A percentile compares a stretch with the other conserved stretches of the same genome.
Conservation (phyloP, 2,888 invertebrate species). For the Rhogogaster chlorosoma region DNA sequence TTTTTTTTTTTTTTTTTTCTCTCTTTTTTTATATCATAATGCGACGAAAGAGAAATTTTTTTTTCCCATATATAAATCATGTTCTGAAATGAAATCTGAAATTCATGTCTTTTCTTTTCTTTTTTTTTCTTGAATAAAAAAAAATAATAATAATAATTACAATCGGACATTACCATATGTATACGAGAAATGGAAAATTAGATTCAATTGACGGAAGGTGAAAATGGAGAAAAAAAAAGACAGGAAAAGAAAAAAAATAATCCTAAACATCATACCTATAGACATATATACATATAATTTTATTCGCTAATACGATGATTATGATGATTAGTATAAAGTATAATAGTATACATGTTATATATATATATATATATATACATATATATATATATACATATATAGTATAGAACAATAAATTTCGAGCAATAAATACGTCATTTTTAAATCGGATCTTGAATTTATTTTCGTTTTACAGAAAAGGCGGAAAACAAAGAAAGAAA, state of each 20-base stretch:
- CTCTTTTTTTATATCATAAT: too few relatives aligned
- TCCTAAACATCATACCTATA: constrained; percentile 60
- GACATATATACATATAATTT: neutral
- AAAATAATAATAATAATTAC: neutral
- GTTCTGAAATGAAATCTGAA: too few relatives aligned
- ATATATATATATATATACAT: constrained; percentile 60
- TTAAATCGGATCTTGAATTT: neutral
- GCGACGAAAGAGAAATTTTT: too few relatives aligned
- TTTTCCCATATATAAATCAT: too few relatives aligned
- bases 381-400: constrained; percentile 51
- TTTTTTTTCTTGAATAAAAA: too few relatives aligned
- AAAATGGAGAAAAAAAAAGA: constrained; percentile 45
- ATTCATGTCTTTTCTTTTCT: too few relatives aligned
- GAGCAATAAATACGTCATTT: neutral
- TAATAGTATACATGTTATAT: constrained; percentile 56
- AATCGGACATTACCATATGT: too few relatives aligned
- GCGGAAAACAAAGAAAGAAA: neutral
- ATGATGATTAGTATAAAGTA: constrained; percentile 39
- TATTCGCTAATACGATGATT: neutral
- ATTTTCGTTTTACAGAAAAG: neutral
- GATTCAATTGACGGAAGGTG: constrained; percentile 10
- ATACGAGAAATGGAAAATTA: neutral
- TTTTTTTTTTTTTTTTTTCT: neutral
- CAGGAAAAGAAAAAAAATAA: constrained; percentile 53
- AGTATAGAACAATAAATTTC: neutral